These are phyloP conservation scores for Margarornis squamiger DNA, from an alignment of 2,797 vertebrate genomes.

Conservation along the genomic window DNA sequence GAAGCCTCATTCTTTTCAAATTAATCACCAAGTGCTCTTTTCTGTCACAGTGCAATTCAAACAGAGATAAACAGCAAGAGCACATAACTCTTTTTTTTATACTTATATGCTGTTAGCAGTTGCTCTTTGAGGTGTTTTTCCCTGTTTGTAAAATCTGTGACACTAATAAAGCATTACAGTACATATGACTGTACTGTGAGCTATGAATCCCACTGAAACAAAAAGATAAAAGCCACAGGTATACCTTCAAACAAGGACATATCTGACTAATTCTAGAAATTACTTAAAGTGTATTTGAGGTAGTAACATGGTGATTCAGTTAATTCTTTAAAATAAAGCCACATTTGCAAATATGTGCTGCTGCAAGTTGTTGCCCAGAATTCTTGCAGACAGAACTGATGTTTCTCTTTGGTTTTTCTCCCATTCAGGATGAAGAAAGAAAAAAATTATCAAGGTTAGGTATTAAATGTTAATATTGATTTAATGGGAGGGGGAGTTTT, in stretches of 20 bases:
- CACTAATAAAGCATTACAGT: slow-evolving; percentile 19
- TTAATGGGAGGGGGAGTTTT: neutral
- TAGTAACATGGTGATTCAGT: neutral
- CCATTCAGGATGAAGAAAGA: neutral
- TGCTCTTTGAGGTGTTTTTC: slow-evolving; percentile 17
- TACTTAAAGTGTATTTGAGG: neutral
- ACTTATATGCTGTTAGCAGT: neutral
- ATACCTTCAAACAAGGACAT: neutral
- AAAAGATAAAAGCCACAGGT: slow-evolving; percentile 5
- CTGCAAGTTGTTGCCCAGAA: neutral
- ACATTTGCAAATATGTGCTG: neutral
- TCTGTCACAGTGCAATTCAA: neutral
- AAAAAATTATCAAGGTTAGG: neutral
- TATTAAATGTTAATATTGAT: neutral
- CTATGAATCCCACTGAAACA: neutral
- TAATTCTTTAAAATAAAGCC: neutral
- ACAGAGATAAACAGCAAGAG: neutral
- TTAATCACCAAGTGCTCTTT: neutral
- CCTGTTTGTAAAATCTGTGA: slow-evolving; percentile 28
- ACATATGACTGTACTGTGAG: neutral
- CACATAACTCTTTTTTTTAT: neutral
- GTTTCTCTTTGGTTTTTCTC: neutral
- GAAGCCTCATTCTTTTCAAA: neutral
- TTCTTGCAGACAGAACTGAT: neutral
- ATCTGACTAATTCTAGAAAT: neutral